Percentiles rank a stretch among this genome's conserved stretches.
These are phyloP conservation scores for Diglossa cyanea DNA, from an alignment of 2,797 vertebrate genomes.

Conservation along the genomic window DNA sequence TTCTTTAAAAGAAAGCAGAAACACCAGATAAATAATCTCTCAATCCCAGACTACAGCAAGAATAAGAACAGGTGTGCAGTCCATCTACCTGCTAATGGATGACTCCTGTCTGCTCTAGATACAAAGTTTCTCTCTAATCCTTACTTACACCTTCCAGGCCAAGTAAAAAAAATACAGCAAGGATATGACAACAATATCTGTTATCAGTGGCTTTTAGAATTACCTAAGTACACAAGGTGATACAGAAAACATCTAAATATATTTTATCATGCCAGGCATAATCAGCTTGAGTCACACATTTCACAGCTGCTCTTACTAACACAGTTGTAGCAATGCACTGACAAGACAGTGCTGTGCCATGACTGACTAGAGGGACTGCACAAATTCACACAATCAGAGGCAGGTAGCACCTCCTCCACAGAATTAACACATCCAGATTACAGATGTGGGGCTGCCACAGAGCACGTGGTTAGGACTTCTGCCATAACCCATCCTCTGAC, in stretches of 20 bases:
- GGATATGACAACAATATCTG: neutral
- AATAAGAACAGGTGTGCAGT: neutral
- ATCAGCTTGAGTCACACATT: neutral
- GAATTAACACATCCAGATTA: neutral
- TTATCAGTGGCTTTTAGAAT: neutral
- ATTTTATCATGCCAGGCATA: neutral
- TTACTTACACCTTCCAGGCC: neutral
- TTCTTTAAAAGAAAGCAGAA: neutral
- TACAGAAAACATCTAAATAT: neutral
- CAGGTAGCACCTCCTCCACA: neutral
- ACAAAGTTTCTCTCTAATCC: neutral
- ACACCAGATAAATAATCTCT: neutral
- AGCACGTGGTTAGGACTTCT: neutral
- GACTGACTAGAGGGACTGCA: neutral
- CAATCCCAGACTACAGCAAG: neutral
- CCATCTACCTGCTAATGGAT: neutral
- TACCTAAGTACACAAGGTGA: neutral
- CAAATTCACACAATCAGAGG: neutral
- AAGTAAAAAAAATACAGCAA: neutral
- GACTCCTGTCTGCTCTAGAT: neutral
- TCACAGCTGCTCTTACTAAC: neutral
- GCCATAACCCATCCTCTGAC: neutral
- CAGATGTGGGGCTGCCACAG: neutral
- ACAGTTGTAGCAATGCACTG: neutral
- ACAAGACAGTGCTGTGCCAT: rapidly evolving